Evolutionary conservation across 2,113 vertebrate species (phyloP), one percentile per base, ranked within the genome.

Genomic region (Rousettus leschenaultii): DNA sequence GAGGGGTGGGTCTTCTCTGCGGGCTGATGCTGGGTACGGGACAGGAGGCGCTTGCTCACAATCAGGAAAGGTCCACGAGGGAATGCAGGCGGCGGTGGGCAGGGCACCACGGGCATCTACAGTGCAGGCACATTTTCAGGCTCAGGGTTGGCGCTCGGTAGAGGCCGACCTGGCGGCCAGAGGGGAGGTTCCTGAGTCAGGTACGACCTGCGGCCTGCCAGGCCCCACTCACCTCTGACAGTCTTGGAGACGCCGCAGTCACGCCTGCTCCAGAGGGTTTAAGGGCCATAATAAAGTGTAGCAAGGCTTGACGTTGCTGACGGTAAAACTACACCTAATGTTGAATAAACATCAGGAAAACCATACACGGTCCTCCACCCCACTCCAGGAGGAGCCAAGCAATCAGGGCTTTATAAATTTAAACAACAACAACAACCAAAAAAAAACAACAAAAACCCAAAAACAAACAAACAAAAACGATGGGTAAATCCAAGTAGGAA

Each of bases 61-160:
- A 4, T 26, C 4, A 51, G 38, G 21, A 22, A 59, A 61, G 40
- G n/a, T 21, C 26, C 2, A 0, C 48, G 21, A 33, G 12, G 55
- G 35, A 63, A 75, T 0, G 19, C 21, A 10, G n/a, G 28, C 18
- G 51, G 55, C 35, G 11, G 87, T 8, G n/a, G 48, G 35, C 13
- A 3, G 13, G 40, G 26, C 38, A 3, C 22, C 1, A 3, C 0
- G 0, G 19, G 12, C 12, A 5, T n/a, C 21, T 13, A 1, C 2
- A 11, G 3, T 15, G 35, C 3, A 43, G 82, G n/a, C 12, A 5
- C 28, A 1, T 38, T 77, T 71, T 21, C 30, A 1, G 79, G 55
- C 61, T 53, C 7, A 12, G 43, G 43, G 26, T 18, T 1, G 33
- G 24, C 2, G 16, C 16, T 45, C 21, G 10, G 26, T 40, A 3